Evolutionary conservation across 2,888 invertebrate species (phyloP).

Genomic region (Agonopterix heracliana): DNA sequence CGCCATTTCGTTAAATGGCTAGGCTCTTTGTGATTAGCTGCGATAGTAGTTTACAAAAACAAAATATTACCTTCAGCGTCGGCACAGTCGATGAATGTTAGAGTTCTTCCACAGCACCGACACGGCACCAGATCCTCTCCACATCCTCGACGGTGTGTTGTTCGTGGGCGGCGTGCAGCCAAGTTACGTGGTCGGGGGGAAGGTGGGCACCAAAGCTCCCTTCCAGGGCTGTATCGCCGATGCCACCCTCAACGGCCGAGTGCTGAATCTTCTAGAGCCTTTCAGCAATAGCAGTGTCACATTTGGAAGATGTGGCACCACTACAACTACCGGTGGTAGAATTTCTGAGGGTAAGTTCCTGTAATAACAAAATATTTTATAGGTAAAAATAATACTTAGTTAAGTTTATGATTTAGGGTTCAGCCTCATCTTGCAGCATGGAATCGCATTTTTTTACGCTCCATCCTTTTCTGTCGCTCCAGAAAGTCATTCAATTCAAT

Average conservation of each 20-base stretch:
- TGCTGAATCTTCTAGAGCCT: slow-evolving; percentile 52
- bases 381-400: too few relatives aligned
- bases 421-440: too few relatives aligned
- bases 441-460: too few relatives aligned
- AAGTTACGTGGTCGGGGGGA: slow-evolving; percentile 70
- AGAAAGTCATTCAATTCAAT: too few relatives aligned
- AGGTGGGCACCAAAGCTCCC: slow-evolving; percentile 75
- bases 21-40: too few relatives aligned
- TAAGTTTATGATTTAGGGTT: too few relatives aligned
- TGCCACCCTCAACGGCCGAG: slow-evolving; percentile 88
- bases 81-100: too few relatives aligned
- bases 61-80: too few relatives aligned
- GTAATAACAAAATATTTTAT: too few relatives aligned
- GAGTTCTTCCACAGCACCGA: slow-evolving; percentile 54
- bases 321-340: slow-evolving; percentile 53
- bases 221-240: slow-evolving; percentile 96
- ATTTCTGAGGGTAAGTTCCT: slow-evolving; percentile 42
- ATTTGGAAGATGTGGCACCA: slow-evolving; percentile 46
- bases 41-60: too few relatives aligned
- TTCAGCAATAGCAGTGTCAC: slow-evolving; percentile 47
- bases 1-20: too few relatives aligned
- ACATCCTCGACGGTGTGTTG: slow-evolving; percentile 81
- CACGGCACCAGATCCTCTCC: slow-evolving; percentile 74
- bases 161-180: slow-evolving; percentile 92
- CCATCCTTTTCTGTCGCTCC: too few relatives aligned